These are phyloP conservation scores for mouse (Mus musculus) DNA, from an alignment of 2,113 vertebrate genomes.

Conservation along the genomic window GRCm39 chr13:20370501-20371000, in stretches of 20 bases:
- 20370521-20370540: slow-evolving; percentile 1
- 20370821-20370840: not conserved
- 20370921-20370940: not conserved
- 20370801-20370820: not conserved
- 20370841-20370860: not conserved
- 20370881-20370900: not conserved
- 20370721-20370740: not conserved
- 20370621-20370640: not conserved
- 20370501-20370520: not conserved
- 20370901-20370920: not conserved
- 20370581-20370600: not conserved
- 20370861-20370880: not conserved
- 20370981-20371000: not conserved
- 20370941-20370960: not conserved
- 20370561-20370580: not conserved
- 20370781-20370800: not conserved
- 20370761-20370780: not conserved
- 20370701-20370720: not conserved
- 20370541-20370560: not conserved
- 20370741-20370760: not conserved
- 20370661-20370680: not conserved
- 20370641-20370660: fast-evolving
- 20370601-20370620: not conserved
- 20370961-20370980: not conserved
- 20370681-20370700: not conserved